Conservation (phyloP, 1,140 invertebrate genomes). For the Dinothrombium tinctorium region DNA sequence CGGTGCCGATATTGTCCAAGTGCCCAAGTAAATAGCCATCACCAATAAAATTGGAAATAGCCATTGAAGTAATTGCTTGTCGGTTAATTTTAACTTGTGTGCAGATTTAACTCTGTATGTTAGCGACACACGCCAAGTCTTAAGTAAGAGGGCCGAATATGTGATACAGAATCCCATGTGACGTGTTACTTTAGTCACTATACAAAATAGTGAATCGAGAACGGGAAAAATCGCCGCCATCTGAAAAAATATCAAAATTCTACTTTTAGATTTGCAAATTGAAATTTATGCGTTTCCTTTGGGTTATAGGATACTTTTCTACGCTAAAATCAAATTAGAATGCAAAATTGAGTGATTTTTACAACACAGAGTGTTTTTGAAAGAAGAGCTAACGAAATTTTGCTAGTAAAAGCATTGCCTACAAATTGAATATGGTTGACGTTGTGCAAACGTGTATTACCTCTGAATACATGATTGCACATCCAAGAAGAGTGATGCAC, state of each 20-base stretch:
- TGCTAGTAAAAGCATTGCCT: too few species aligned
- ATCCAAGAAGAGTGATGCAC: slow-evolving; percentile 57
- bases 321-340: too few species aligned
- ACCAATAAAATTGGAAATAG: slow-evolving; percentile 65
- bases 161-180: slow-evolving; percentile 75
- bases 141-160: slow-evolving; percentile 69
- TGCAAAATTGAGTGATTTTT: too few species aligned
- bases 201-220: slow-evolving; percentile 48
- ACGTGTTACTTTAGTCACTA: slow-evolving; percentile 67
- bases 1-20: slow-evolving; percentile 62
- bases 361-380: too few species aligned
- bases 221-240: slow-evolving; percentile 73
- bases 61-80: slow-evolving; percentile 69
- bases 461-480: slow-evolving; percentile 70
- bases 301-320: too few species aligned
- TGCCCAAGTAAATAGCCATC: slow-evolving; percentile 60
- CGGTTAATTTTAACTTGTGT: slow-evolving; percentile 71
- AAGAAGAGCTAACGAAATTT: too few species aligned
- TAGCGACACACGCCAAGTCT: slow-evolving; percentile 75
- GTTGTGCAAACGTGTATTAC: too few species aligned
- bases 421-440: too few species aligned
- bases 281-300: too few species aligned
- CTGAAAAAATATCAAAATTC: slow-evolving; percentile 24
- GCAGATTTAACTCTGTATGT: slow-evolving; percentile 82
- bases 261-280: not conserved